These are phyloP conservation scores for Drosophila anomalata DNA, from an alignment of 2,888 invertebrate species.

Conservation along the genomic window DNA sequence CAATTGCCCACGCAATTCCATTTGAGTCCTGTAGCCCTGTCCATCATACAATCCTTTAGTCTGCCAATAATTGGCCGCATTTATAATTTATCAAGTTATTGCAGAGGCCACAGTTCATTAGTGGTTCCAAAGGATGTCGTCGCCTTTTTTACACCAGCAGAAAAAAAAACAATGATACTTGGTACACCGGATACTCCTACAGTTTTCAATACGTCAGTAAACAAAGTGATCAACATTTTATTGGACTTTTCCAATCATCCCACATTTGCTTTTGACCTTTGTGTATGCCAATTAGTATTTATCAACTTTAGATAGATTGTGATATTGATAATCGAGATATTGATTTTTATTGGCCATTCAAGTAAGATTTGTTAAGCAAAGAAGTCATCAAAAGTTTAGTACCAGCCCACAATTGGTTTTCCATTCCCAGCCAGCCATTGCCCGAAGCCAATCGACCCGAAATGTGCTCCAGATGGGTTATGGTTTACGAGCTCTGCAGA, in stretches of 20 bases:
- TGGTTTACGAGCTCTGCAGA: conserved; percentile 61
- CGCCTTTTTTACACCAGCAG: no score
- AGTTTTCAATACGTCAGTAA: no score
- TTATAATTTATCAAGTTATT: not conserved
- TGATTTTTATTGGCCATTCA: not conserved
- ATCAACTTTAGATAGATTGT: not conserved
- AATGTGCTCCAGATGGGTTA: conserved; percentile 72
- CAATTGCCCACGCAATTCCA: not conserved
- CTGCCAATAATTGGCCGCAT: not conserved
- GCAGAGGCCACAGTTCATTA: conserved; percentile 1
- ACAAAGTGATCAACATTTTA: not conserved
- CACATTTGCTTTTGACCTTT: not conserved
- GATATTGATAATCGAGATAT: not conserved
- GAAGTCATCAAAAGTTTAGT: conserved; percentile 5
- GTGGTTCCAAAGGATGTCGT: not conserved
- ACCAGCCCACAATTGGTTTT: conserved; percentile 39
- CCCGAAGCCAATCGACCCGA: conserved; percentile 68
- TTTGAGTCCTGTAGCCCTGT: not conserved
- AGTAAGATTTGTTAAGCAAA: not conserved
- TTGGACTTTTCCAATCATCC: conserved; percentile 1
- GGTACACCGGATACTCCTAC: no score
- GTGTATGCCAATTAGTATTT: not conserved
- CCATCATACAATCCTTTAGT: not conserved
- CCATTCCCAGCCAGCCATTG: conserved; percentile 69
- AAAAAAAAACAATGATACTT: no score